phyloP scores from a whole-genome alignment of 2,888 invertebrate genomes.

The Hirtodrosophila histrioides region DNA sequence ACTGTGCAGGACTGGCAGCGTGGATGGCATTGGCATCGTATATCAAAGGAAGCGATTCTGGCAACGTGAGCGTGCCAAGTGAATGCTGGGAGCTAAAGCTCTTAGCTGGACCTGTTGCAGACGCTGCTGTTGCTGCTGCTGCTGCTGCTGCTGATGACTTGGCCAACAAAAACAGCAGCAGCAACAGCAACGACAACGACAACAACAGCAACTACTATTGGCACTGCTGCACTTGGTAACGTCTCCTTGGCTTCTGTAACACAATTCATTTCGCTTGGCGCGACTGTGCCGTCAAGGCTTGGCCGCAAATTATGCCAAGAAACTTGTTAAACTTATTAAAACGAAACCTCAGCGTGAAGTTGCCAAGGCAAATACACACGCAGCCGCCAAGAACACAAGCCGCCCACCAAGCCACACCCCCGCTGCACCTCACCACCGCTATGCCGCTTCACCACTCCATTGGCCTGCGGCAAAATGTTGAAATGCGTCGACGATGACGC shows the following conservation, averaged over 20 bases:
- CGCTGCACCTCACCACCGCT: background rate
- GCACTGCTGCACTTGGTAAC: slow-evolving; percentile 27
- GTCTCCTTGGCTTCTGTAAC: slow-evolving; percentile 38
- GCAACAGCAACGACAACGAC: slow-evolving; percentile 2
- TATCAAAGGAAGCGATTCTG: slow-evolving; percentile 41
- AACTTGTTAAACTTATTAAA: slow-evolving; percentile 80
- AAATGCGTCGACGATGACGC: slow-evolving; percentile 32
- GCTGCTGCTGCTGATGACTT: slow-evolving; percentile 8
- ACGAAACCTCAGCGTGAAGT: slow-evolving; percentile 76
- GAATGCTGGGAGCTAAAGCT: slow-evolving; percentile 16
- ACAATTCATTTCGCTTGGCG: slow-evolving; percentile 35
- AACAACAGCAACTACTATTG: slow-evolving; percentile 10
- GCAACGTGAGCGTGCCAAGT: slow-evolving; percentile 40
- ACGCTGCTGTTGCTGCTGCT: slow-evolving; percentile 34
- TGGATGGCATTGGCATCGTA: slow-evolving; percentile 27
- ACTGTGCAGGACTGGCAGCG: slow-evolving; percentile 34
- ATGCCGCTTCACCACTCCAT: background rate
- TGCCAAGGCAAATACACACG: slow-evolving; percentile 55
- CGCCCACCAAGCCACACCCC: slow-evolving; percentile 2
- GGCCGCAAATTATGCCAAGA: slow-evolving; percentile 77
- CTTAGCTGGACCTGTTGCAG: slow-evolving; percentile 45
- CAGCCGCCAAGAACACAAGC: background rate
- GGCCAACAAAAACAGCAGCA: slow-evolving; percentile 3
- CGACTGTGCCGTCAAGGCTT: slow-evolving; percentile 45
- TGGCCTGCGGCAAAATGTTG: slow-evolving; percentile 39